A percentile compares a stretch with the other conserved stretches of the same genome.
These are phyloP conservation scores for Trissonchulus sp. DNA, from an alignment of 2,888 invertebrate genomes.

Conservation along the genomic window DNA sequence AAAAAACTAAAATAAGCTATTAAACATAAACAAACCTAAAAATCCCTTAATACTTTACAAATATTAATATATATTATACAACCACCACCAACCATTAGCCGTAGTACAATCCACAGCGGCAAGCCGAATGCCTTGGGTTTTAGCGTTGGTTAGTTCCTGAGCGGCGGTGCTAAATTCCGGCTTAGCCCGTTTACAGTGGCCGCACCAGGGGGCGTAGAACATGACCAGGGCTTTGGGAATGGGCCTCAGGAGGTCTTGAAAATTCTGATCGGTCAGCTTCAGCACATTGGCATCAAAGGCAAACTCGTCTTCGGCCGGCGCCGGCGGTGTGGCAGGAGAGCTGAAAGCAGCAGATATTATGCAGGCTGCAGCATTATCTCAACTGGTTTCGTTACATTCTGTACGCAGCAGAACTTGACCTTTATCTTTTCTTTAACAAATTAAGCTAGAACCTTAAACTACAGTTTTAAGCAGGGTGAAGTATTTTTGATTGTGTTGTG, in stretches of 20 bases:
- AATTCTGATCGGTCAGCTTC: neutral
- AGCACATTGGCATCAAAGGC: constrained; percentile 8
- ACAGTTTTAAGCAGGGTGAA: too few relatives aligned
- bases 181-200: constrained; percentile 79
- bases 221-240: constrained; percentile 64
- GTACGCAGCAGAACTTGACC: too few relatives aligned
- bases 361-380: too few relatives aligned
- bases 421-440: too few relatives aligned
- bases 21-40: too few relatives aligned
- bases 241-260: neutral
- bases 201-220: constrained; percentile 91
- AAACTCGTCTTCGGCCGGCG: neutral
- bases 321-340: neutral
- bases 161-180: constrained; percentile 73
- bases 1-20: too few relatives aligned
- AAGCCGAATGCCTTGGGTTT: constrained; percentile 41
- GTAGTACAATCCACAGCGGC: constrained; percentile 24
- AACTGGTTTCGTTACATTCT: too few relatives aligned
- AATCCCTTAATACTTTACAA: too few relatives aligned
- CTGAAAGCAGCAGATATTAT: too few relatives aligned
- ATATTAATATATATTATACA: too few relatives aligned
- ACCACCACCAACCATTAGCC: neutral
- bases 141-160: neutral
- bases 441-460: too few relatives aligned
- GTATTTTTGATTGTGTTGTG: too few relatives aligned